phyloP scores from a whole-genome alignment of 64 coral and sea anemone species.

The Stichodactyla helianthus region DNA sequence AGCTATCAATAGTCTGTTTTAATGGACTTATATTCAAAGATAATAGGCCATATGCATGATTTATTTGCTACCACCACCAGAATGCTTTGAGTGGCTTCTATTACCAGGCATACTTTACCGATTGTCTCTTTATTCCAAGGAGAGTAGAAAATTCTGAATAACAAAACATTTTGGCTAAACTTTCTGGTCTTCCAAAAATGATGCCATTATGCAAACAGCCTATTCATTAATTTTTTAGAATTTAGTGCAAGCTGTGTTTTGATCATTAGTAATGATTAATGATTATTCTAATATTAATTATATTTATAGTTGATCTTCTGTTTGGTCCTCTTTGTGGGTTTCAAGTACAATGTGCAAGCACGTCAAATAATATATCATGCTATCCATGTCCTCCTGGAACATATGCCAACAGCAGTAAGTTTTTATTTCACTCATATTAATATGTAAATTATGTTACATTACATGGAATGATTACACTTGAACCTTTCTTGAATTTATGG shows the following conservation, averaged over 20 bases:
- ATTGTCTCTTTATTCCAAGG: too few species aligned
- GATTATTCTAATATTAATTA: not conserved
- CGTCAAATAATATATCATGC: slow-evolving; percentile 29
- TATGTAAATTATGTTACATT: not conserved
- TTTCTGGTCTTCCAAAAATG: too few species aligned
- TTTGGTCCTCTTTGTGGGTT: slow-evolving; percentile 31
- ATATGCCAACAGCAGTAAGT: slow-evolving; percentile 67
- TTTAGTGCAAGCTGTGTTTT: not conserved
- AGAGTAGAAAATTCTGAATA: too few species aligned
- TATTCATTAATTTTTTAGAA: not conserved
- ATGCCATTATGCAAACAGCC: too few species aligned
- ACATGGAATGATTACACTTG: too few species aligned
- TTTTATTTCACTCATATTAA: too few species aligned
- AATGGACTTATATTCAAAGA: not conserved
- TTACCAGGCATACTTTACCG: too few species aligned
- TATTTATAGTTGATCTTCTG: slow-evolving; percentile 28
- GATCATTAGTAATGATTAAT: not conserved
- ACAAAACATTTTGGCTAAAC: too few species aligned
- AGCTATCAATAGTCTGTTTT: not conserved
- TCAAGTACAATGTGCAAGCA: not conserved
- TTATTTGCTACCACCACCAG: not conserved
- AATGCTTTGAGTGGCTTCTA: too few species aligned
- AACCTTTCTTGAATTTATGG: not conserved
- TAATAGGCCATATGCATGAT: too few species aligned
- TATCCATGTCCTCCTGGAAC: slow-evolving; percentile 54